Evolutionary conservation across 2,888 invertebrate genomes (phyloP).

Genomic region (Caenorhabditis uteleia): DNA sequence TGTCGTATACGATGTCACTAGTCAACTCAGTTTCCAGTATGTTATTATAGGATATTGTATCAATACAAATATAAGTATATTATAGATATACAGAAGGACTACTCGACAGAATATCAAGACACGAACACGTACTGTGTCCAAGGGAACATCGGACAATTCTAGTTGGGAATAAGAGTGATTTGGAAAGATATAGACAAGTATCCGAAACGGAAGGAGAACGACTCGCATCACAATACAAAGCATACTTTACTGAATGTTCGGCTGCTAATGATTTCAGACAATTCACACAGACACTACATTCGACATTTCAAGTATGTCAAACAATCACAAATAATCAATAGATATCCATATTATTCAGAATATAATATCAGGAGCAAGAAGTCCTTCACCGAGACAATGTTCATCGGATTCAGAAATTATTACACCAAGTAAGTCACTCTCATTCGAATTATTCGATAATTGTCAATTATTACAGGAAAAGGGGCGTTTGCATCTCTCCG

Average conservation of each 20-base stretch:
- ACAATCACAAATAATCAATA: not conserved
- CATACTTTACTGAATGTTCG: slow-evolving; percentile 55
- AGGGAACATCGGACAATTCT: slow-evolving; percentile 71
- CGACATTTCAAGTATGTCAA: slow-evolving; percentile 44
- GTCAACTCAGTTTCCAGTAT: slow-evolving; percentile 67
- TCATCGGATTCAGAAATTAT: slow-evolving; percentile 61
- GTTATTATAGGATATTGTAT: slow-evolving; percentile 3
- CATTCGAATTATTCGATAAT: too few species aligned
- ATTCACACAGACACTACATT: slow-evolving; percentile 51
- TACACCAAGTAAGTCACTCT: slow-evolving; percentile 44
- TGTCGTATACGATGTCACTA: slow-evolving; percentile 73
- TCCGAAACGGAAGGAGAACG: slow-evolving; percentile 55
- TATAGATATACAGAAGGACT: slow-evolving; percentile 70
- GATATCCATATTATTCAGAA: slow-evolving; percentile 19
- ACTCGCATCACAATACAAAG: slow-evolving; percentile 52
- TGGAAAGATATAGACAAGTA: slow-evolving; percentile 71
- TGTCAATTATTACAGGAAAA: slow-evolving; percentile 35
- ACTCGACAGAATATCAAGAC: slow-evolving; percentile 70
- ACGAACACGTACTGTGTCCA: slow-evolving; percentile 67
- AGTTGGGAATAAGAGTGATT: slow-evolving; percentile 72
- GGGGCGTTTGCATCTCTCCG: slow-evolving; percentile 46
- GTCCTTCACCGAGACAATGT: slow-evolving; percentile 59
- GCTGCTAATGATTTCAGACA: slow-evolving; percentile 53
- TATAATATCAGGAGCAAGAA: slow-evolving; percentile 50
- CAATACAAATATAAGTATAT: too few species aligned